These are phyloP conservation scores for Ifrita kowaldi DNA, from an alignment of 2,113 vertebrate species.

Conservation along the genomic window DNA sequence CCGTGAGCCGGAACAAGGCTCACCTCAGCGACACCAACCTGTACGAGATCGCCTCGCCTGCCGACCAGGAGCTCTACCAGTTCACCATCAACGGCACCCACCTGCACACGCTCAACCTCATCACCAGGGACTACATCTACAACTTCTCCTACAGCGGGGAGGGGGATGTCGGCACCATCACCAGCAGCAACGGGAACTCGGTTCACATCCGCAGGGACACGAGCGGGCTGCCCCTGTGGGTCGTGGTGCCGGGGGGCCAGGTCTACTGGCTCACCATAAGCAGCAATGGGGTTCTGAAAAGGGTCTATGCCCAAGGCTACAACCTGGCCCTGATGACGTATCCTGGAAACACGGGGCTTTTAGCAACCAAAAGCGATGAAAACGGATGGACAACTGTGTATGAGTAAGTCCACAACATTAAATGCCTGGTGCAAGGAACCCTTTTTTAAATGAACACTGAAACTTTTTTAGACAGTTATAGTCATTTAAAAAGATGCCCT, in stretches of 20 bases:
- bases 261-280: constrained; percentile 94
- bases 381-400: constrained; percentile 97
- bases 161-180: constrained; percentile 80
- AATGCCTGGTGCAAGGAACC: background rate
- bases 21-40: constrained; percentile 78
- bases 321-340: constrained; percentile 94
- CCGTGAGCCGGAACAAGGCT: constrained; percentile 86
- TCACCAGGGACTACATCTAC: constrained; percentile 90
- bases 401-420: constrained; percentile 79
- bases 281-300: constrained; percentile 90
- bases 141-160: constrained; percentile 90
- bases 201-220: constrained; percentile 89
- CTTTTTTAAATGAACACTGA: background rate
- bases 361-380: constrained; percentile 94
- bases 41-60: constrained; percentile 90
- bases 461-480: background rate
- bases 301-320: constrained; percentile 92
- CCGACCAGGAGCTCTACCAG: constrained; percentile 93
- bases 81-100: constrained; percentile 92
- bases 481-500: background rate
- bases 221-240: constrained; percentile 88
- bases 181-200: constrained; percentile 78
- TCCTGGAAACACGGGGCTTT: constrained; percentile 89
- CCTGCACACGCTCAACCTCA: constrained; percentile 90
- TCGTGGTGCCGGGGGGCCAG: constrained; percentile 89